These are phyloP conservation scores for Aurelia aurita DNA, from an alignment of 30 jellyfish, hydroid and myxozoan genomes.

Conservation along the genomic window DNA sequence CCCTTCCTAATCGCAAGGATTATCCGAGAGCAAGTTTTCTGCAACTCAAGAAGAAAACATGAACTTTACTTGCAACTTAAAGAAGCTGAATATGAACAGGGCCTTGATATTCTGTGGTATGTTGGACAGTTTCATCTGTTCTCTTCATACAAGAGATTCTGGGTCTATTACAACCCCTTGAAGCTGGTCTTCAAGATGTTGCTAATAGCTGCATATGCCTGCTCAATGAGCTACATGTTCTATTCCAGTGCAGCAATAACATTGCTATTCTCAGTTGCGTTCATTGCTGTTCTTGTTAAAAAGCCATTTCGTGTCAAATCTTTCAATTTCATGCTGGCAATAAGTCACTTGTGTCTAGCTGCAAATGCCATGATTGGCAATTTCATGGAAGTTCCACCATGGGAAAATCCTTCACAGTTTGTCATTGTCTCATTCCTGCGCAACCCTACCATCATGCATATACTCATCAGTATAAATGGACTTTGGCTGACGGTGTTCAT, in stretches of 20 bases:
- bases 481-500: conserved; percentile 70
- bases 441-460: conserved; percentile 81
- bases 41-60: conserved; percentile 71
- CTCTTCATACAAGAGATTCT: conserved; percentile 85
- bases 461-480: conserved; percentile 76
- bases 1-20: conserved; percentile 64
- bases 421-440: conserved; percentile 92
- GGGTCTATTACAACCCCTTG: conserved; percentile 91
- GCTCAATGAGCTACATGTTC: conserved; percentile 78
- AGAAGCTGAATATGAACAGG: conserved; percentile 98
- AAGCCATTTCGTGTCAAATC: conserved; percentile 91
- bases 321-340: conserved; percentile 76
- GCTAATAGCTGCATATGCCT: conserved; percentile 74
- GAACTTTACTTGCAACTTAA: conserved; percentile 93
- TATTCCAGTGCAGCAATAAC: conserved; percentile 86
- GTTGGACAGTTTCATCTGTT: conserved; percentile 91
- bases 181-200: conserved; percentile 82
- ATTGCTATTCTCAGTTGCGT: conserved; percentile 73
- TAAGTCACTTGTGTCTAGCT: conserved; percentile 70
- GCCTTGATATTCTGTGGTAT: conserved; percentile 91
- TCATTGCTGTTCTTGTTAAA: conserved; percentile 48
- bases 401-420: conserved; percentile 86
- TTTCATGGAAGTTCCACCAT: conserved; percentile 94
- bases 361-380: conserved; percentile 87
- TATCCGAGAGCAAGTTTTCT: conserved; percentile 79